Evolutionary conservation across 2,888 invertebrate species (phyloP).

Genomic region (Trissoscelio sp.): DNA sequence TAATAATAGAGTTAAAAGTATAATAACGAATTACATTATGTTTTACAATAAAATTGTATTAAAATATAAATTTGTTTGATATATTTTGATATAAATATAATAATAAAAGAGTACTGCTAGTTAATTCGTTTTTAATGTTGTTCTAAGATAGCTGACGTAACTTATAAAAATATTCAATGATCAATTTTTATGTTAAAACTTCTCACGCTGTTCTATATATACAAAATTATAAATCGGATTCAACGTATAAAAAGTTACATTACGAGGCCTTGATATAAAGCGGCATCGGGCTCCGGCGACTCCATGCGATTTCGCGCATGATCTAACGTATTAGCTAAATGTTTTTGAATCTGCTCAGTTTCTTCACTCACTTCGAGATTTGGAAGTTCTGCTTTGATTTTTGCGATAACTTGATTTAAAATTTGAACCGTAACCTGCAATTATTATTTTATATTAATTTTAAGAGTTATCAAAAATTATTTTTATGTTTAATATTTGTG

Average conservation of each 20-base stretch:
- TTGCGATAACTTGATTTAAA: constrained; percentile 91
- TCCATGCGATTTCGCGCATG: constrained; percentile 90
- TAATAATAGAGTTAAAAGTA: too few species aligned
- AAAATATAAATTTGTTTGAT: not conserved
- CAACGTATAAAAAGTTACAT: constrained; percentile 79
- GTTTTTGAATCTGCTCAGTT: constrained; percentile 97
- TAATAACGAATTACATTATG: too few species aligned
- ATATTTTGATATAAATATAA: not conserved
- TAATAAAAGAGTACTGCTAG: not conserved
- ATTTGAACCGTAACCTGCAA: constrained; percentile 87
- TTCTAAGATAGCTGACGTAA: constrained; percentile 27
- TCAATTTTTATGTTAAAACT: not conserved
- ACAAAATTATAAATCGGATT: constrained; percentile 73
- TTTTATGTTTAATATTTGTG: too few species aligned
- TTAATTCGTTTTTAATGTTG: not conserved
- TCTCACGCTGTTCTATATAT: constrained; percentile 69
- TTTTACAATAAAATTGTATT: too few species aligned
- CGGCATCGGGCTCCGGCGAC: constrained; percentile 87
- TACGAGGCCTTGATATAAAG: constrained; percentile 87
- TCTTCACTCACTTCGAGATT: constrained; percentile 97
- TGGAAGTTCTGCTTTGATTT: constrained; percentile 96
- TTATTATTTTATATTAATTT: not conserved
- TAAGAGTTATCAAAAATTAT: not conserved
- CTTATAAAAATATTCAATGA: constrained; percentile 25
- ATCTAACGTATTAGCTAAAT: constrained; percentile 95